Base-by-base conservation (phyloP, 1,140 invertebrate species). In the Mamestra configurata region DNA sequence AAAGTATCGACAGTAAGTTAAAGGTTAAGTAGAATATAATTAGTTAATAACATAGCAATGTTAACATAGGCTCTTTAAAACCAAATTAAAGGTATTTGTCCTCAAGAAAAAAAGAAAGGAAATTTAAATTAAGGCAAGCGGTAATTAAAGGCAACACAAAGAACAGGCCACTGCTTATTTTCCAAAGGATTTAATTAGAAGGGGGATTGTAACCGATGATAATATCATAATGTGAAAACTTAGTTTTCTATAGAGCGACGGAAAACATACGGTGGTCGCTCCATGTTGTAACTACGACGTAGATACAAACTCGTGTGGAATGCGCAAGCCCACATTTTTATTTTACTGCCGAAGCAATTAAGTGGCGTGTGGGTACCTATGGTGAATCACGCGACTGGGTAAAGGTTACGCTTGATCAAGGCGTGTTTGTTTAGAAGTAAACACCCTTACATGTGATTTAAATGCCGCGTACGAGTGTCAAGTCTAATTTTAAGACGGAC, bases 81-180 rank as follows among this genome's bases (percentile, higher is more conserved):
- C 43, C 2, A 49, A 49, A 49, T n/a, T 49, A 15, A 49, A 49
- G 43, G 43, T 15, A 49, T n/a, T 49, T 49, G 43, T 0, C 15
- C 43, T n/a, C 11, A 15, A 49, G 0, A 11, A 49, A 49, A 49
- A 49, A 49, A n/a, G 13, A 49, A n/a, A 15, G 43, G 4, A 49
- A 49, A 13, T 43, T 43, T 13, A 43, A 49, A 49, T n/a, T n/a
- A 49, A n/a, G 43, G 15, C 10, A 15, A 43, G n/a, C 13, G 15
- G 15, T 49, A 49, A 49, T 49, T 49, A 49, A 49, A 49, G 43
- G 43, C 15, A 49, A 49, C 43, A 49, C 43, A 49, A 49, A 49
- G 43, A 49, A 49, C 5, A 49, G 43, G 15, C 15, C 0, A n/a
- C 43, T 49, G 43, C 13, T 49, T 49, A 49, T 49, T 49, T 49